Evolutionary conservation across 2,888 invertebrate species (phyloP), one percentile per base, ranked within the genome.

Genomic region (Callinectes sapidus): DNA sequence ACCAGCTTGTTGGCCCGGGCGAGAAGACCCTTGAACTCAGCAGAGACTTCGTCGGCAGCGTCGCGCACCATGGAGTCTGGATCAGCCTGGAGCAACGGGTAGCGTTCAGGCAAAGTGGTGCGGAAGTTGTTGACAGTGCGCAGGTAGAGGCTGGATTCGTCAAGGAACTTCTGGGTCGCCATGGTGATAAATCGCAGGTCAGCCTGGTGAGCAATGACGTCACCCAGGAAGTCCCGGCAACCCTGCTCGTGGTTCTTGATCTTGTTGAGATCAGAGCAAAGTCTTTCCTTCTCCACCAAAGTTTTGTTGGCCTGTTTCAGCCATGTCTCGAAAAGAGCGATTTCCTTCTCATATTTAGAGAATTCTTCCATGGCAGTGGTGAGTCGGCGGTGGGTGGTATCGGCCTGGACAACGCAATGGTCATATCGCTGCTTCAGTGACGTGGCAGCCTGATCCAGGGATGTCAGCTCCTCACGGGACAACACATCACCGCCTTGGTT

Each of bases 131-230:
- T 98, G 66, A 98, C 96, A 77, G 97, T 96, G 32, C 97, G 96
- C 13, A 98, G 96, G 96, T 98, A 98, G 95, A 98, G 98, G 97
- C 98, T 98, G 95, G 98, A 98, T 96, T 99, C 99, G 95, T 99
- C 99, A 42, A 98, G 97, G 95, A 99, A 99, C 96, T 98, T 99
- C 96, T 99, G 98, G 1, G 98, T 98, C 0, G 98, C 97, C 98
- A 99, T 98, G 3, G 98, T 98, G 95, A 99, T 98, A 96, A 99
- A 99, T 93, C 99, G 96, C 55, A 99, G 96, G 96, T 99, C 99
- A 0, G 98, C 99, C 96, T 99, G 99, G 95, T 99, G 99, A 0
- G 98, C 98, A 95, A 99, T 98, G 2, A 99, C 98, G 96, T 98
- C 98, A 94, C 97, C 98, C 55, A 98, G 98, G 95, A 98, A 98